Evolutionary conservation across 2,797 vertebrate genomes (phyloP).

Genomic region (Phrynocephalus vlangalii): DNA sequence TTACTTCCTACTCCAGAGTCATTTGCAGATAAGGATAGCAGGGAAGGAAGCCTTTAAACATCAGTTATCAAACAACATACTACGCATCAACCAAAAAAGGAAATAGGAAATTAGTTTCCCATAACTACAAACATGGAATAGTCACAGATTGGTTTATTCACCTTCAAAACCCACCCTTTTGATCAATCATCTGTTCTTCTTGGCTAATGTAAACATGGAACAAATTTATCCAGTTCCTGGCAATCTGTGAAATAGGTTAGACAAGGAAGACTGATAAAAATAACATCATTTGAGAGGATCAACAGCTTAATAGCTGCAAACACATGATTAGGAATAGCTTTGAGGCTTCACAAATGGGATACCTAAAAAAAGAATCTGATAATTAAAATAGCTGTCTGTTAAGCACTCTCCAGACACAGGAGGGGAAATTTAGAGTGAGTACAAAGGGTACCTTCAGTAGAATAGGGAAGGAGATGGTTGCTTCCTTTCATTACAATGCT

Average conservation of each 20-base stretch:
- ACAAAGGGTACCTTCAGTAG: conserved; percentile 15
- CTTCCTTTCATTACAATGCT: background rate
- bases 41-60: background rate
- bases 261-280: rapidly evolving
- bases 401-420: background rate
- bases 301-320: rapidly evolving
- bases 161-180: rapidly evolving
- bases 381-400: background rate
- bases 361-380: background rate
- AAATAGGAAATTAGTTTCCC: background rate
- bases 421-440: background rate
- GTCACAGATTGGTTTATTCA: rapidly evolving
- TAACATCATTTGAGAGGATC: background rate
- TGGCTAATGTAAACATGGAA: background rate
- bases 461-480: background rate
- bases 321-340: background rate
- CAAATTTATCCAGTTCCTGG: background rate
- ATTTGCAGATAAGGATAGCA: rapidly evolving
- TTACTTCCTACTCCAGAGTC: background rate
- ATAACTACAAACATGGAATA: background rate
- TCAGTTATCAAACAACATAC: background rate
- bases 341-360: background rate
- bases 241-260: rapidly evolving
- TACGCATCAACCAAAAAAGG: background rate
- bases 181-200: conserved; percentile 5